Conservation (phyloP, 2,113 vertebrate species). For the Phoxinus phoxinus region DNA sequence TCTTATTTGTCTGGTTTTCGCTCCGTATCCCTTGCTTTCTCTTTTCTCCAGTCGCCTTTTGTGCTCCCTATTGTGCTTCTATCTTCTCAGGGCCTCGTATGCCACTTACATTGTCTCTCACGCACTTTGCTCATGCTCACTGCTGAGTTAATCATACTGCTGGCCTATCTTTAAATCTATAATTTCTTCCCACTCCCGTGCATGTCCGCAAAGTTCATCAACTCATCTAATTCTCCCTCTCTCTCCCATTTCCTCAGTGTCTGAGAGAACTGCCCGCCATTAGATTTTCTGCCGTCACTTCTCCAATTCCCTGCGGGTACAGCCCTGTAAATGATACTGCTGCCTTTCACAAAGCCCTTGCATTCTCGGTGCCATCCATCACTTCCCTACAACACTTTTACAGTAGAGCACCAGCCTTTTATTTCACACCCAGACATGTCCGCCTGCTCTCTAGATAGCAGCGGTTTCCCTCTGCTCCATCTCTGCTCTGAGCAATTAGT, state of each 20-base stretch:
- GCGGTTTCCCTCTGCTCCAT: conserved; percentile 20
- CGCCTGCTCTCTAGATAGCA: conserved; percentile 14
- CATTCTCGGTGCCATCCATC: conserved; percentile 41
- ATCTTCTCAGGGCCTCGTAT: conserved; percentile 44
- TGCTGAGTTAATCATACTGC: conserved; percentile 64
- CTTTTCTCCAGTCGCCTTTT: conserved; percentile 33
- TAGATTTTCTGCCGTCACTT: conserved; percentile 48
- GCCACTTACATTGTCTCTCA: conserved; percentile 58
- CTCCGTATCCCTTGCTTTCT: conserved; percentile 54
- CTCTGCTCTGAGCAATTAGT: conserved; percentile 44
- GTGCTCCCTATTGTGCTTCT: conserved; percentile 54
- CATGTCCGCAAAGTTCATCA: conserved; percentile 60
- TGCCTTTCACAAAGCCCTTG: conserved; percentile 45
- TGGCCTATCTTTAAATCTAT: conserved; percentile 65
- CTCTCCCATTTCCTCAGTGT: conserved; percentile 51
- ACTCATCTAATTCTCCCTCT: conserved; percentile 52
- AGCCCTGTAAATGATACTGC: conserved; percentile 52
- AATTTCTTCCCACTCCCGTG: conserved; percentile 60
- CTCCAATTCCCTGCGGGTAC: conserved; percentile 51
- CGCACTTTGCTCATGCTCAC: conserved; percentile 61
- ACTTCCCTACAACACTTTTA: conserved; percentile 28
- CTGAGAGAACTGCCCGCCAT: conserved; percentile 59
- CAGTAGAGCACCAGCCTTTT: conserved; percentile 9
- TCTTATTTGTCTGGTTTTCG: conserved; percentile 50
- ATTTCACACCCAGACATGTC: not conserved